phyloP scores from a whole-genome alignment of 2,888 invertebrate species.

The Phania funesta region DNA sequence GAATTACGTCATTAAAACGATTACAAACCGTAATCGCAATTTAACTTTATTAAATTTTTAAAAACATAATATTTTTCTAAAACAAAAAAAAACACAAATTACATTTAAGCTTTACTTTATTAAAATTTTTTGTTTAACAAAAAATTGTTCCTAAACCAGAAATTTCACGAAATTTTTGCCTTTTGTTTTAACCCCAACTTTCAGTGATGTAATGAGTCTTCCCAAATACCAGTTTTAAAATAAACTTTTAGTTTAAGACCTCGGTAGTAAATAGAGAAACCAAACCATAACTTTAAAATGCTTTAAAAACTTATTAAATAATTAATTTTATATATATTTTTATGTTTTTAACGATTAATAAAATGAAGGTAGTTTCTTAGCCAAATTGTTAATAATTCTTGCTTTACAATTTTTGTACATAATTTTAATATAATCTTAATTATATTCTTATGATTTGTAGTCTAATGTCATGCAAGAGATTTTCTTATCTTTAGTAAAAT shows the following conservation, averaged over 20 bases:
- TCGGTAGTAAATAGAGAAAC: not conserved
- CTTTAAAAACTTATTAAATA: slow-evolving; percentile 20
- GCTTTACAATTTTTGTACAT: not conserved
- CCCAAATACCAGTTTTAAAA: slow-evolving; percentile 49
- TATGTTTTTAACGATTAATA: slow-evolving; percentile 2
- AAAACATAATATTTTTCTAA: not conserved
- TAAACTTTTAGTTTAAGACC: slow-evolving; percentile 22
- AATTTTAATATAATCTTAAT: not conserved
- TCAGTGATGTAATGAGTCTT: slow-evolving; percentile 63
- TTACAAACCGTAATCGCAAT: too few species aligned
- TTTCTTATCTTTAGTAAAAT: not conserved
- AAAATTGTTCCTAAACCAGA: slow-evolving; percentile 46
- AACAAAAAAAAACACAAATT: too few species aligned
- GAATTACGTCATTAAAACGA: too few species aligned
- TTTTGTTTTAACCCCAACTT: slow-evolving; percentile 13
- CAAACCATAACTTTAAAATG: not conserved
- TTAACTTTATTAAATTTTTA: not conserved
- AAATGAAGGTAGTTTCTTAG: slow-evolving; percentile 40
- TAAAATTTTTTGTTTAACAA: not conserved
- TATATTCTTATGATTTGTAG: not conserved
- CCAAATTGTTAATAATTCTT: slow-evolving; percentile 57
- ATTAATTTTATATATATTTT: slow-evolving; percentile 14
- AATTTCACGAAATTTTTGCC: slow-evolving; percentile 4
- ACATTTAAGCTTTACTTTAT: slow-evolving; percentile 6
- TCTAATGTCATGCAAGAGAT: not conserved